These are phyloP conservation scores for Dynastes maya DNA, from an alignment of 2,888 invertebrate genomes.

Conservation along the genomic window DNA sequence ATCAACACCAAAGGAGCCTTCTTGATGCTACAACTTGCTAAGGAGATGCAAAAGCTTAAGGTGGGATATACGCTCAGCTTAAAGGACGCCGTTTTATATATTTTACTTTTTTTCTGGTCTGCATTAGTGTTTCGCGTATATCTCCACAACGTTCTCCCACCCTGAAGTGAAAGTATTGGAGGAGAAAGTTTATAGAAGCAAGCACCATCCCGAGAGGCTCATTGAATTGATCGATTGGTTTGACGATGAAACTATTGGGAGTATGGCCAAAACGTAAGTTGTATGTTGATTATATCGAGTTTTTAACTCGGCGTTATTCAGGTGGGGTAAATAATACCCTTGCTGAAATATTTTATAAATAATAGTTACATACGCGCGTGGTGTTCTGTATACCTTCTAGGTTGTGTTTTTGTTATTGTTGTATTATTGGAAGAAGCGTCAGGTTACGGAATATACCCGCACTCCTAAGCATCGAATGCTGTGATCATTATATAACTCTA, in stretches of 20 bases:
- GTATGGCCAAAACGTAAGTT: conserved; percentile 1
- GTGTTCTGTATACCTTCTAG: no score
- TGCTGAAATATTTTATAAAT: no score
- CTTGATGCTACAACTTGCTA: conserved; percentile 62
- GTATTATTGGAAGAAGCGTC: no score
- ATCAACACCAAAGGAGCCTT: conserved; percentile 74
- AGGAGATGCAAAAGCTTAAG: conserved; percentile 62
- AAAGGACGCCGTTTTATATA: no score
- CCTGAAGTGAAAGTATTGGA: conserved; percentile 85
- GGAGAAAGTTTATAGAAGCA: conserved; percentile 84
- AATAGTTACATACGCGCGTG: no score
- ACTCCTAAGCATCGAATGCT: no score
- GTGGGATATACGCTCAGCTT: conserved; percentile 60
- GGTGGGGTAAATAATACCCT: no score
- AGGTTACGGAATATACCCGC: no score
- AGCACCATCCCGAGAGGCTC: conserved; percentile 61
- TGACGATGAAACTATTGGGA: neutral
- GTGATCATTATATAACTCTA: no score
- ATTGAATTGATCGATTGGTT: conserved; percentile 7
- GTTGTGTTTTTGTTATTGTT: no score
- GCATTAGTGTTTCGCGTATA: conserved; percentile 78
- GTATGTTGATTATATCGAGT: neutral
- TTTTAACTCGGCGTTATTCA: no score
- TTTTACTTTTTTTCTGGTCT: neutral
- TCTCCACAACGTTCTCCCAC: conserved; percentile 94